Evolutionary conservation across 2,797 vertebrate species (phyloP).

Genomic region (Lepus oiostolus): DNA sequence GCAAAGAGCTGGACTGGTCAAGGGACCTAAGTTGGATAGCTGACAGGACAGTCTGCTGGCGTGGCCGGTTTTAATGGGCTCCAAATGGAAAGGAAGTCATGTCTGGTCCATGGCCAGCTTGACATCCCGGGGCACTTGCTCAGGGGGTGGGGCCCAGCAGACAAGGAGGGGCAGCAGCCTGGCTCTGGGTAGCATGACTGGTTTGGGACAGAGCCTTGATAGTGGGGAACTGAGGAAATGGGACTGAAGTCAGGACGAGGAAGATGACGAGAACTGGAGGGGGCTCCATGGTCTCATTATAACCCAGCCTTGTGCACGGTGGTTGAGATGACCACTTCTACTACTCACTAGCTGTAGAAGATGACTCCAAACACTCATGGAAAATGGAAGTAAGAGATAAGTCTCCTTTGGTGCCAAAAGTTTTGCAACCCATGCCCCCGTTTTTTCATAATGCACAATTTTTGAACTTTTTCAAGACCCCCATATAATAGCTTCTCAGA

Average conservation of each 20-base stretch:
- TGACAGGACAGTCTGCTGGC: neutral
- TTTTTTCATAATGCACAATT: no score
- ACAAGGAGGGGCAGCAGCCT: rapidly evolving
- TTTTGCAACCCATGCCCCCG: no score
- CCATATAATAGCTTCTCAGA: neutral
- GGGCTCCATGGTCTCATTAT: neutral
- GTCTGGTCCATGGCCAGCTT: neutral
- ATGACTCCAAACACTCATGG: no score
- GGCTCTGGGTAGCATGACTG: neutral
- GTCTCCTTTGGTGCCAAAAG: no score
- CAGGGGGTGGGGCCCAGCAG: neutral
- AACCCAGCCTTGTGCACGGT: neutral
- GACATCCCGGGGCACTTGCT: neutral
- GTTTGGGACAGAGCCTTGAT: neutral
- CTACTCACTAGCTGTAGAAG: neutral
- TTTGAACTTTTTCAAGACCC: no score
- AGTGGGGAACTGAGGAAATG: neutral
- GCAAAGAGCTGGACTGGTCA: neutral
- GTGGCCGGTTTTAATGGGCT: neutral
- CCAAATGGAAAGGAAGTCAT: neutral
- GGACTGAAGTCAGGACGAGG: neutral
- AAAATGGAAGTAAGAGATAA: no score
- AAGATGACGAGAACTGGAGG: neutral
- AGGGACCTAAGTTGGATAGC: neutral
- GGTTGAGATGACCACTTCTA: neutral